A percentile compares a stretch with the other conserved stretches of the same genome.
phyloP scores from a whole-genome alignment of 2,113 vertebrate genomes.

The Melozone crissalis region DNA sequence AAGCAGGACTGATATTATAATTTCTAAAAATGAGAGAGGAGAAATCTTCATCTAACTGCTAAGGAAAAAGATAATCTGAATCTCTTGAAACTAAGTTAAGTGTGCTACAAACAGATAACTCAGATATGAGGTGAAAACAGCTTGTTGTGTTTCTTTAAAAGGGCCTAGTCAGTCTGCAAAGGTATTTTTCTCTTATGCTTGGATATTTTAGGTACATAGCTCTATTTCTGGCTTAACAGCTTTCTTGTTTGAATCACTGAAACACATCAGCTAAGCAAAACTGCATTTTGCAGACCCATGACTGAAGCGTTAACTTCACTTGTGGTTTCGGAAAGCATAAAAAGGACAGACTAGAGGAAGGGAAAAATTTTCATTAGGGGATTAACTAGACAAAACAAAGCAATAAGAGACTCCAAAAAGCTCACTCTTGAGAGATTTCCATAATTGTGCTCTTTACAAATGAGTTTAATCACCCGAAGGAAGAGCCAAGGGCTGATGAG shows the following conservation, averaged over 20 bases:
- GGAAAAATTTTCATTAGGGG: conserved; percentile 21
- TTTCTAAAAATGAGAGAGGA: background rate
- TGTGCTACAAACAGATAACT: background rate
- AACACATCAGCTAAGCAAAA: background rate
- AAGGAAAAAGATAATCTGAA: background rate
- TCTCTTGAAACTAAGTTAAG: background rate
- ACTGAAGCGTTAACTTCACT: background rate
- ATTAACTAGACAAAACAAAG: conserved; percentile 41
- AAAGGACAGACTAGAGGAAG: background rate
- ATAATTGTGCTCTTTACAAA: conserved; percentile 6
- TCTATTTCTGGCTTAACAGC: background rate
- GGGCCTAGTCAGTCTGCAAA: background rate
- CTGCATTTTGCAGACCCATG: background rate
- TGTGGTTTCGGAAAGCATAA: conserved; percentile 31
- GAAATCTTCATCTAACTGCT: conserved; percentile 37
- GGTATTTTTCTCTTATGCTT: conserved; percentile 4
- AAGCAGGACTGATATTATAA: background rate
- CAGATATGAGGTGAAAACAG: conserved; percentile 24
- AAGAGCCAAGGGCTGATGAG: background rate
- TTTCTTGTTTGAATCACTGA: background rate
- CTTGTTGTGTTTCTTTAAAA: conserved; percentile 16
- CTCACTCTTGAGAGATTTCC: conserved; percentile 19
- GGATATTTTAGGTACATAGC: background rate
- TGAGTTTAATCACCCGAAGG: background rate
- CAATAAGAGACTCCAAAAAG: conserved; percentile 32